These are phyloP conservation scores for Bos javanicus DNA, from an alignment of 2,113 vertebrate species.

Conservation along the genomic window DNA sequence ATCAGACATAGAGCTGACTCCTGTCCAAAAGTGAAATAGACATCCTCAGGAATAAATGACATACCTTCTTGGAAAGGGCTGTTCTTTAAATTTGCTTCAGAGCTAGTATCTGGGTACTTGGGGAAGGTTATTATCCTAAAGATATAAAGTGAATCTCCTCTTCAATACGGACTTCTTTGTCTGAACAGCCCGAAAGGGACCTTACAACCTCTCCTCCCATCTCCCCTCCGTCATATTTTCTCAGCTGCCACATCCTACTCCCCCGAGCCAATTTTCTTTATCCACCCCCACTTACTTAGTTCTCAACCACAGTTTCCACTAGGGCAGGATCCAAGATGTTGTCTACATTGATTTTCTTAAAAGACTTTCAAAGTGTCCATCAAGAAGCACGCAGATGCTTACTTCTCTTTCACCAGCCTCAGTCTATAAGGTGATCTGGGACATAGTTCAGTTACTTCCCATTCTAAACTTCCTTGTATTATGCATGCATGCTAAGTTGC, in stretches of 20 bases:
- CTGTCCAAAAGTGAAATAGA: constrained; percentile 35
- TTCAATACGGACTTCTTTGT: not conserved
- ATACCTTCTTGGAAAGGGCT: not conserved
- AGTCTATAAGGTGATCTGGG: constrained; percentile 3
- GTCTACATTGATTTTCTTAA: constrained; percentile 77
- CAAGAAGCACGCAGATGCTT: constrained; percentile 30
- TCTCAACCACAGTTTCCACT: constrained; percentile 70
- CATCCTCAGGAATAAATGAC: constrained; percentile 21
- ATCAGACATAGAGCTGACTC: constrained; percentile 19
- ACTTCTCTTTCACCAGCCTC: constrained; percentile 24
- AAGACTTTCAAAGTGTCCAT: constrained; percentile 65
- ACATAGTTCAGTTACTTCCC: not conserved
- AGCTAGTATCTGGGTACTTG: not conserved
- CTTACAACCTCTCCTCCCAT: not conserved
- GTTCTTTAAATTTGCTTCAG: not conserved
- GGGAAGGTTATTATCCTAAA: not conserved
- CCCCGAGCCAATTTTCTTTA: accelerated
- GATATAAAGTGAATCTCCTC: not conserved
- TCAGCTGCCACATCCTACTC: not conserved
- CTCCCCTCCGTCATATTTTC: not conserved
- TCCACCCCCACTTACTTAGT: constrained; percentile 5
- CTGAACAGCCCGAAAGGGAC: not conserved
- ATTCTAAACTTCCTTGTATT: not conserved
- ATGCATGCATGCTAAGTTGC: not conserved
- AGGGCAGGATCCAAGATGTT: not conserved